Base-by-base conservation (phyloP, 2,797 vertebrate genomes). In the Hippocampus kuda region DNA sequence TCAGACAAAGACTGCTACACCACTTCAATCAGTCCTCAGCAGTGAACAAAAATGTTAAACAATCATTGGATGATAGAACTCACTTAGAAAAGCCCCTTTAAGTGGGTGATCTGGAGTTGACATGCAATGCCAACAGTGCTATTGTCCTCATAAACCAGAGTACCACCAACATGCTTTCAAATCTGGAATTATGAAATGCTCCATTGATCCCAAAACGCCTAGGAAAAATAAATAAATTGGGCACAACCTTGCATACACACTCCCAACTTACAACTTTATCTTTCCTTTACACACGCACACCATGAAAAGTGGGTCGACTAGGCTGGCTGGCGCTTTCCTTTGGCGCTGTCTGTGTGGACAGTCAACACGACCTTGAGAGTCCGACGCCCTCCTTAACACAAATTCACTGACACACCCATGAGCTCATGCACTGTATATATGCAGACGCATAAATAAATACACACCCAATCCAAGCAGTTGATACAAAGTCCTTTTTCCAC, bases 341-440 rank as follows among this genome's bases (percentile, higher is more conserved):
- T 84, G 83, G 79, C 84, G 78, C 80, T 80, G 77, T 81, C 79
- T 81, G 71, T 84, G 76, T 86, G 79, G 75, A 85, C 83, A 83
- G 84, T 88, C 85, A 90, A 88, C 83, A 87, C 81, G 77, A 88
- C 88, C 85, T 90, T 83, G 85, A 84, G 70, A 75, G 80, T 75
- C 77, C 30, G 6, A 77, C 74, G 66, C 70, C 62, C 68, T 70
- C 54, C 68, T 72, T 77, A 70, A 72, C 66, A 66, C 65, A 69
- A 71, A 78, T 65, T 71, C 63, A 66, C 68, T 18, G 68, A 78
- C 78, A 85, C 83, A 81, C 85, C 74, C 82, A 83, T 77, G 74
- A 79, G 75, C 75, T 84, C 76, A 85, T 79, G 67, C 69, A 51
- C 20, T 20, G 20, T 20, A 68, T 77, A 49, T 63, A 66, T 41